A percentile compares a stretch with the other conserved stretches of the same genome.
These are phyloP conservation scores for Leptinotarsa lineolata DNA, from an alignment of 1,140 invertebrate species.

Conservation along the genomic window DNA sequence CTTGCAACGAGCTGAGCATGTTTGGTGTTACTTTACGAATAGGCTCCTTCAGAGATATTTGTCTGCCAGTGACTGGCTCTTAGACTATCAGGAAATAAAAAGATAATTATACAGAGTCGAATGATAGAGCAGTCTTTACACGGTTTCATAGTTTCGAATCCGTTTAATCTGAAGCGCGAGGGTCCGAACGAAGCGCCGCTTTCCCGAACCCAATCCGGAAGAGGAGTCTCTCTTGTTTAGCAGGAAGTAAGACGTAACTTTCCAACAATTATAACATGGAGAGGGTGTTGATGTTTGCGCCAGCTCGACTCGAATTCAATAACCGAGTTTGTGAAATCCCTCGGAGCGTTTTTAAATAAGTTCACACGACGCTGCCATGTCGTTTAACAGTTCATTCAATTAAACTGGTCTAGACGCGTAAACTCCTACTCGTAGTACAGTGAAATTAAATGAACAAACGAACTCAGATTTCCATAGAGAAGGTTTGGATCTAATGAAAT, in stretches of 20 bases:
- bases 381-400: slow-evolving; percentile 17
- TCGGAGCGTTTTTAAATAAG: slow-evolving; percentile 5
- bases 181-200: neutral
- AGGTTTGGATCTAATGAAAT: too few species aligned
- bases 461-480: too few species aligned
- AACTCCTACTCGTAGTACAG: neutral
- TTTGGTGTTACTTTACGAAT: too few species aligned
- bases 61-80: too few species aligned
- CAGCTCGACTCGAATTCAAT: slow-evolving; percentile 23
- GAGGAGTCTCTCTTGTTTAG: slow-evolving; percentile 15
- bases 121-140: slow-evolving; percentile 46
- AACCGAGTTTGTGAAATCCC: slow-evolving; percentile 23
- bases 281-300: slow-evolving; percentile 26
- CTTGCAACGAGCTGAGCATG: too few species aligned
- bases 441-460: too few species aligned
- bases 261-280: slow-evolving; percentile 23
- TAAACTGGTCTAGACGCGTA: slow-evolving; percentile 10
- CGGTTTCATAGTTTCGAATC: slow-evolving; percentile 50
- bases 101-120: slow-evolving; percentile 49
- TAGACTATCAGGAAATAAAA: slow-evolving; percentile 16
- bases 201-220: slow-evolving; percentile 5
- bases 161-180: slow-evolving; percentile 43
- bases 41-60: too few species aligned
- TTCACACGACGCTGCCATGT: slow-evolving; percentile 6
- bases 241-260: slow-evolving; percentile 24